These are phyloP conservation scores for Brachyrhaphis roseni DNA, from an alignment of 2,797 vertebrate genomes.

Conservation along the genomic window DNA sequence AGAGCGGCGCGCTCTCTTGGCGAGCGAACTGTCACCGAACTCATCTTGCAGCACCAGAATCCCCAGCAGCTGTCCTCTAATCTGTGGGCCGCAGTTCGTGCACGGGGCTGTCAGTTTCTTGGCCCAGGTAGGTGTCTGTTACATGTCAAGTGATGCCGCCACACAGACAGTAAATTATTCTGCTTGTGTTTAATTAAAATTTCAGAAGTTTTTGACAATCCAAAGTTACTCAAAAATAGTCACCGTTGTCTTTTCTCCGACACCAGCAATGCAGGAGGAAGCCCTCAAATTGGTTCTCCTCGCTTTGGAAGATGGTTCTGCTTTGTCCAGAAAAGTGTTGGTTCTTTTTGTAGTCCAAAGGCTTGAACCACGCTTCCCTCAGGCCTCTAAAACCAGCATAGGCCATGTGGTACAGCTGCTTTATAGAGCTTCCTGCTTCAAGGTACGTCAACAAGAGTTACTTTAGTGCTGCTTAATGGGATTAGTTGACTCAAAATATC, in stretches of 20 bases:
- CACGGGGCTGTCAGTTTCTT: conserved; percentile 97
- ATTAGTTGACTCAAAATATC: not conserved
- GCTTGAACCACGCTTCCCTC: conserved; percentile 96
- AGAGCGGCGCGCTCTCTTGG: conserved; percentile 96
- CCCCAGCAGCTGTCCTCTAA: conserved; percentile 98
- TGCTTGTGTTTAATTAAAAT: not conserved
- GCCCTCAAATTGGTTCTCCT: conserved; percentile 96
- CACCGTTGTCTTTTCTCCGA: conserved; percentile 15
- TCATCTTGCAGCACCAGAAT: conserved; percentile 98
- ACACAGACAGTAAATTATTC: not conserved
- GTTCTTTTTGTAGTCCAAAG: conserved; percentile 99
- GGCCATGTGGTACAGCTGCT: conserved; percentile 99
- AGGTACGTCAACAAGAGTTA: conserved; percentile 78
- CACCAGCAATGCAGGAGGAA: conserved; percentile 97
- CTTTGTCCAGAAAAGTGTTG: conserved; percentile 95
- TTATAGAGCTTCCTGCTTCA: conserved; percentile 98
- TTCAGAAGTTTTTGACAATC: not conserved
- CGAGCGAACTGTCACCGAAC: conserved; percentile 96
- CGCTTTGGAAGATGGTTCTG: conserved; percentile 96
- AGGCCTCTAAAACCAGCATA: conserved; percentile 99
- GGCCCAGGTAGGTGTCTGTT: conserved; percentile 87
- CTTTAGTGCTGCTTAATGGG: not conserved
- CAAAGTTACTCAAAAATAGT: not conserved
- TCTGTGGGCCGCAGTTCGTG: conserved; percentile 97
- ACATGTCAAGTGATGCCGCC: not conserved